Evolutionary conservation across 2,888 invertebrate genomes (phyloP), one percentile per base, ranked within the genome.

Genomic region (Acleris laterana): DNA sequence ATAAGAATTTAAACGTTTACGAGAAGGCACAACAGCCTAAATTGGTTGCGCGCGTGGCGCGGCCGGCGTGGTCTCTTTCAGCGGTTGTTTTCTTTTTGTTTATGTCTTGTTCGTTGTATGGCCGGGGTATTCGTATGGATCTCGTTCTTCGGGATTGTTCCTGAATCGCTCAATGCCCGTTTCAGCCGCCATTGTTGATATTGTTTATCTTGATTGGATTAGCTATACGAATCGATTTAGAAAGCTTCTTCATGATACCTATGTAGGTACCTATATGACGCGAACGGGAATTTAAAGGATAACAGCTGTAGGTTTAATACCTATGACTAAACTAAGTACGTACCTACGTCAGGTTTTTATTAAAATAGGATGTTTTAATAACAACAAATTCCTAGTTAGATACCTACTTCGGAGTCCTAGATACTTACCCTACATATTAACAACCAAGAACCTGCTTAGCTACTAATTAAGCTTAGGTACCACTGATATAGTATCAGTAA

Each of bases 1-100:
- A 87, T 89, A 90, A 90, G 89, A 91, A 89, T 90, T 89, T 89
- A 87, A 91, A 90, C 91, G 91, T 88, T 91, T 87, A 85, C 87
- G 82, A 88, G 88, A 84, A 77, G 81, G 80, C 83, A 84, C 84
- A 90, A 56, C 88, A 90, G 89, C 90, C 89, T 89, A 90, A 89
- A 90, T 91, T 91, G 89, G 90, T 89, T 85, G 88, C 85, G 88
- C 84, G 85, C 84, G 84, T 78, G 82, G 77, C 82, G 82, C 79
- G 82, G 81, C 77, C 70, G 58, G 60, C 71, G 84, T 82, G 83
- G 81, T 87, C 86, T 89, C 88, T 86, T 84, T 88, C 87, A 81
- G 79, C 74, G 80, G 81, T 81, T 75, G 72, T 75, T 71, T 74
- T 80, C 77, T 71, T 81, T 84, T 83, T 84, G 83, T 77, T 81